These are phyloP conservation scores for Neolamprologus tretocephalus DNA, from an alignment of 2,113 vertebrate species.

Conservation along the genomic window DNA sequence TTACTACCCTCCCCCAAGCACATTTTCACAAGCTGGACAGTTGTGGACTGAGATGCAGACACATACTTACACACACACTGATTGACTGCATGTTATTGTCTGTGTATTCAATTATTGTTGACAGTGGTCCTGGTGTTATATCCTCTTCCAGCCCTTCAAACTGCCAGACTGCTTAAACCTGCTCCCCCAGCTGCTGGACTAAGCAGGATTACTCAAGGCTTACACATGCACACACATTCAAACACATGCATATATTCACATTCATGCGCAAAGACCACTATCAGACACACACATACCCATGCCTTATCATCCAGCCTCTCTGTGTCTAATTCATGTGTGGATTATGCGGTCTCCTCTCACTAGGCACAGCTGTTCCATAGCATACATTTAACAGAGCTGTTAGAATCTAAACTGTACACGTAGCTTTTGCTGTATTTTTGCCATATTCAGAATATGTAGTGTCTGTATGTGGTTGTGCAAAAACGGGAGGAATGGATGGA, in stretches of 20 bases:
- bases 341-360: slow-evolving; percentile 50
- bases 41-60: neutral
- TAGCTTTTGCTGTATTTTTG: neutral
- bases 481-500: neutral
- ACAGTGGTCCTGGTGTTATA: neutral
- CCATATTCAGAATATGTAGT: neutral
- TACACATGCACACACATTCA: neutral
- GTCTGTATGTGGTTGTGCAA: neutral
- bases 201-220: slow-evolving; percentile 54
- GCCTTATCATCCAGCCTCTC: slow-evolving; percentile 1
- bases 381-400: neutral
- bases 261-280: neutral
- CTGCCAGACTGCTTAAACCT: slow-evolving; percentile 29
- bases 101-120: neutral
- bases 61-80: neutral
- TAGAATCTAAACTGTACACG: neutral
- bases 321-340: slow-evolving; percentile 52
- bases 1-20: slow-evolving; percentile 2
- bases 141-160: neutral
- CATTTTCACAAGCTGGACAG: neutral
- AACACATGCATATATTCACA: neutral
- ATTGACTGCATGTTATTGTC: neutral
- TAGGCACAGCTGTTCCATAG: slow-evolving; percentile 44
- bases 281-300: neutral
- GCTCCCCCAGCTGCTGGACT: slow-evolving; percentile 41